Conservation (phyloP, 2,113 vertebrate genomes). For the Capreolus pygargus region DNA sequence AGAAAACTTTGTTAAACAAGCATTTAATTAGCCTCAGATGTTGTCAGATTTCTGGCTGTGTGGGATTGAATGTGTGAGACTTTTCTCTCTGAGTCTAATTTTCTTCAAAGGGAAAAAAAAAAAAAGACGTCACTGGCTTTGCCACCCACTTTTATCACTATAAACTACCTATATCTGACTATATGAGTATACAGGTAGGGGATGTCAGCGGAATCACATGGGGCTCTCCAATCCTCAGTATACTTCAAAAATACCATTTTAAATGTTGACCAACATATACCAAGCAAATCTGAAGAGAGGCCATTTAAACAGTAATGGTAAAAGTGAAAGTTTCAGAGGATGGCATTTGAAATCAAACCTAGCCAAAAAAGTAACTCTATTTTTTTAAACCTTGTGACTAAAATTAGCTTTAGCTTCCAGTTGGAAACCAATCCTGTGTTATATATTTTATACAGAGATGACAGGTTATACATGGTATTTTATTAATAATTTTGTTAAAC, state of each 20-base stretch:
- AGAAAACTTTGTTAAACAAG: conserved; percentile 29
- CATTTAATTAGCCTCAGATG: conserved; percentile 31
- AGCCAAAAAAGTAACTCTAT: background rate
- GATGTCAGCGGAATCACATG: background rate
- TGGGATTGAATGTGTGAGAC: background rate
- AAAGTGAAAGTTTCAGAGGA: background rate
- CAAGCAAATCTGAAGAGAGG: background rate
- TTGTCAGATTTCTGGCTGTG: conserved; percentile 10
- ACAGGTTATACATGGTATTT: background rate
- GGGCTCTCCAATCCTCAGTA: background rate
- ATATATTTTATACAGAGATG: background rate
- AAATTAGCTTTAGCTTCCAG: background rate
- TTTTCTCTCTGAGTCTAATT: background rate
- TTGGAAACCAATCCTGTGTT: background rate
- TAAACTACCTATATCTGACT: background rate
- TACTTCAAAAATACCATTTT: background rate
- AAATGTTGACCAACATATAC: background rate
- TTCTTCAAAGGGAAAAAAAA: background rate
- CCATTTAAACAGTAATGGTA: background rate
- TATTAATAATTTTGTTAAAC: conserved; percentile 3
- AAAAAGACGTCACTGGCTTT: background rate
- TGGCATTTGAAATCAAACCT: background rate
- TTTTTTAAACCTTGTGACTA: background rate
- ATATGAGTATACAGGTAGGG: background rate
- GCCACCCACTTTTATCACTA: background rate